Conservation (phyloP, 2,113 vertebrate genomes). For the Craseonycteris thonglongyai region DNA sequence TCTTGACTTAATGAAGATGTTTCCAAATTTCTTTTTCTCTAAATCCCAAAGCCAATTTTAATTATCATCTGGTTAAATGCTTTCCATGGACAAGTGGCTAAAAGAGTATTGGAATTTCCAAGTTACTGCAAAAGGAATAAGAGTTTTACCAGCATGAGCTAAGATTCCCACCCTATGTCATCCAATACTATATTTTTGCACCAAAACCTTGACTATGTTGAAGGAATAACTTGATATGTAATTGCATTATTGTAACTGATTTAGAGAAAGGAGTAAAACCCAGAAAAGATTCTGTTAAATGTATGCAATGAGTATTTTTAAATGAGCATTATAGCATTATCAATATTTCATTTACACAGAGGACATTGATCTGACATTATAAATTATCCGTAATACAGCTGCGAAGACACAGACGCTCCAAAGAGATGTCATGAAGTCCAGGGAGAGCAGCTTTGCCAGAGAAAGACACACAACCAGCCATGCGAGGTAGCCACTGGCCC, state of each 20-base stretch:
- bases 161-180: background rate
- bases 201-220: background rate
- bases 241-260: background rate
- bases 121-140: background rate
- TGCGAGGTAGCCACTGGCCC: background rate
- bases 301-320: background rate
- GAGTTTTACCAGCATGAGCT: background rate
- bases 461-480: background rate
- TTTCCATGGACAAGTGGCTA: background rate
- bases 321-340: background rate
- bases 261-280: background rate
- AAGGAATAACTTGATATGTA: background rate
- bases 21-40: background rate
- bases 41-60: background rate
- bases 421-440: background rate
- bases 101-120: background rate
- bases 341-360: constrained; percentile 36
- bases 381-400: constrained; percentile 1
- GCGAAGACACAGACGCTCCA: constrained; percentile 22
- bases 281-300: background rate
- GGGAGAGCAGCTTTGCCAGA: background rate
- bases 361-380: constrained; percentile 33
- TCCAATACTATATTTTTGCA: background rate
- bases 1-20: background rate
- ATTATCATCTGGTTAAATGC: background rate